Evolutionary conservation across 2,797 vertebrate genomes (phyloP).

Genomic region (Coendou prehensilis): DNA sequence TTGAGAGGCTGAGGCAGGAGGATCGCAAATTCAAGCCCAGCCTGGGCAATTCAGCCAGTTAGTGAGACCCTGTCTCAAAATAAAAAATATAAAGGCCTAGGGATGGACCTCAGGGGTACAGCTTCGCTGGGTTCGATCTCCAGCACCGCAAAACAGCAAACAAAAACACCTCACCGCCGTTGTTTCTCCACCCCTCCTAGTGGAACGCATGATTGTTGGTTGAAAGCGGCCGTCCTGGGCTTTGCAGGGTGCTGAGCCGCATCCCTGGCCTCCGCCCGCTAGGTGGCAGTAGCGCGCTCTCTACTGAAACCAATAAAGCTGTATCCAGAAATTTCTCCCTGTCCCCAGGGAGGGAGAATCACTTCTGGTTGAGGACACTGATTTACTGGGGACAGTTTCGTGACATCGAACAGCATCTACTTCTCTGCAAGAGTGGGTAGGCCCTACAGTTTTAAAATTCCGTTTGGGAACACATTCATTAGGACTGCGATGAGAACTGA

Average conservation of each 20-base stretch:
- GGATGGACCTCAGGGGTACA: too few species aligned
- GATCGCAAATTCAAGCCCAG: background rate
- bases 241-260: background rate
- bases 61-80: background rate
- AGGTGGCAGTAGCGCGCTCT: background rate
- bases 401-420: background rate
- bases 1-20: background rate
- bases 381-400: background rate
- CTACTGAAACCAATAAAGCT: background rate
- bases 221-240: rapidly evolving
- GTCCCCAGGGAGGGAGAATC: too few species aligned
- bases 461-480: background rate
- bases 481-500: background rate
- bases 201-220: background rate
- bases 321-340: background rate
- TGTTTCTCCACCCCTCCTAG: background rate
- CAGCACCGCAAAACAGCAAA: background rate
- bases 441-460: background rate
- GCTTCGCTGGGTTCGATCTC: background rate
- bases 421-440: background rate
- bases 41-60: background rate
- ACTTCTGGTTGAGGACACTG: background rate
- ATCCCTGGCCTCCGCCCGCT: background rate
- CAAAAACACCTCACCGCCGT: background rate
- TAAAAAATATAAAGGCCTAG: background rate